These are phyloP conservation scores for Macrobrachium nipponense DNA, from an alignment of 1,140 invertebrate species.

Conservation along the genomic window DNA sequence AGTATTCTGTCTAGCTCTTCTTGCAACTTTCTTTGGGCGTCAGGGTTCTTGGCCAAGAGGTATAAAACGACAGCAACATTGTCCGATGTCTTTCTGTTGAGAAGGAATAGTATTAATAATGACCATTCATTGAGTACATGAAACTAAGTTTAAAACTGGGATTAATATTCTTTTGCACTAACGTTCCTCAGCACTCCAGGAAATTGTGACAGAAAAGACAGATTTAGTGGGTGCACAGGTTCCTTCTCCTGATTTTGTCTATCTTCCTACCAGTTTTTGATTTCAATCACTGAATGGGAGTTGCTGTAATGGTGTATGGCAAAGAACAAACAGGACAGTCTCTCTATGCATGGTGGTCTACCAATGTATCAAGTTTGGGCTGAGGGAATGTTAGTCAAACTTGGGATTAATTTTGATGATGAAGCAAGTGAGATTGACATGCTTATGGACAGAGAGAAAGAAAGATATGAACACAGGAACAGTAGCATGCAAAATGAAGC, in stretches of 20 bases:
- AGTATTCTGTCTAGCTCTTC: conserved; percentile 20
- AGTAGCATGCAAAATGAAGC: no score
- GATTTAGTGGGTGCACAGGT: neutral
- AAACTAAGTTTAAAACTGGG: no score
- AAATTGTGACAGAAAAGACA: neutral
- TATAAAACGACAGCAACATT: conserved; percentile 19
- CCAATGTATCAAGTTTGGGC: neutral
- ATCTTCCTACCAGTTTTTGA: no score
- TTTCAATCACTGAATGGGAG: no score
- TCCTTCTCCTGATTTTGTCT: no score
- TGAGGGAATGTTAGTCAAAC: neutral
- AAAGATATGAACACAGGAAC: conserved; percentile 3
- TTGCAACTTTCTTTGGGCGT: conserved; percentile 24
- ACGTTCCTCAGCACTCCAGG: no score
- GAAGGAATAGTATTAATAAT: neutral
- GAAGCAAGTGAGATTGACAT: neutral
- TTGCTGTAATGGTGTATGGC: no score
- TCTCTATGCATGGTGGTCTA: no score
- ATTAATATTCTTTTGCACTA: no score
- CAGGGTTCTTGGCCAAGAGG: conserved; percentile 32
- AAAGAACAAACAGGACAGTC: neutral
- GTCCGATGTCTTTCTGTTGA: conserved; percentile 25
- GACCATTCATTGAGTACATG: no score
- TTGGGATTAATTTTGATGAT: neutral
- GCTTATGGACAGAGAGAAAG: neutral